Conservation (phyloP, 2,797 vertebrate genomes). For the Poecilia gillii region DNA sequence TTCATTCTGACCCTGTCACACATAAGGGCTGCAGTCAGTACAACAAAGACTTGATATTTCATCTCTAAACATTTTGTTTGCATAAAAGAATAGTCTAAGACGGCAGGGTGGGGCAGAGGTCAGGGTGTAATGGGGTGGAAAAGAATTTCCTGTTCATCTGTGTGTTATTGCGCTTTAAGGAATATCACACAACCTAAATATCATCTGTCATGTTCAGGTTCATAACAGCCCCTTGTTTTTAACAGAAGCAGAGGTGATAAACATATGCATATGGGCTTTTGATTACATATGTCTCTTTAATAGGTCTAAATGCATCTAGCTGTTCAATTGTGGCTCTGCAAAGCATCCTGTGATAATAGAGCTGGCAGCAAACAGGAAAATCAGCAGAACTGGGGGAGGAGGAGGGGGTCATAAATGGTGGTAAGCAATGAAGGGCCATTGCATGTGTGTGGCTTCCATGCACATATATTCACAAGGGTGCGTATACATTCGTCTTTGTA, state of each 20-base stretch:
- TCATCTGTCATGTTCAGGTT: slow-evolving; percentile 2
- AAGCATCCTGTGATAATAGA: slow-evolving; percentile 72
- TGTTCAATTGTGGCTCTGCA: slow-evolving; percentile 55
- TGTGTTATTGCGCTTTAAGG: background rate
- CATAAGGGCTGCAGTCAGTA: slow-evolving; percentile 72
- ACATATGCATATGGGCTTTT: slow-evolving; percentile 38
- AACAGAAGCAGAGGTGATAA: slow-evolving; percentile 38
- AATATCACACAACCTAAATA: background rate
- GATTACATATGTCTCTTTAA: slow-evolving; percentile 65
- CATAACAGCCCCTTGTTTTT: background rate
- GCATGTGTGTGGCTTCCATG: slow-evolving; percentile 50
- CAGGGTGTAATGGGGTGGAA: background rate
- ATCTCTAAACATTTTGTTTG: slow-evolving; percentile 1
- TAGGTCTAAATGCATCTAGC: slow-evolving; percentile 64
- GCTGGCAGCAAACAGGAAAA: slow-evolving; percentile 59
- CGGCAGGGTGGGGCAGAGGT: background rate
- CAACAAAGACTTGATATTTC: slow-evolving; percentile 51
- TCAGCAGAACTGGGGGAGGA: slow-evolving; percentile 2
- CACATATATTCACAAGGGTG: slow-evolving; percentile 55
- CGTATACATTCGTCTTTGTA: slow-evolving; percentile 63
- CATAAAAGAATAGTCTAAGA: slow-evolving; percentile 1
- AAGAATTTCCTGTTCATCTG: background rate
- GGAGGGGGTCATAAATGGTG: slow-evolving; percentile 10
- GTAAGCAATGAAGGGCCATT: slow-evolving; percentile 21
- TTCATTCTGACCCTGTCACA: slow-evolving; percentile 35